Evolutionary conservation across 1,140 invertebrate genomes (phyloP), one percentile per base, ranked within the genome.

Genomic region (Augochlora pura): DNA sequence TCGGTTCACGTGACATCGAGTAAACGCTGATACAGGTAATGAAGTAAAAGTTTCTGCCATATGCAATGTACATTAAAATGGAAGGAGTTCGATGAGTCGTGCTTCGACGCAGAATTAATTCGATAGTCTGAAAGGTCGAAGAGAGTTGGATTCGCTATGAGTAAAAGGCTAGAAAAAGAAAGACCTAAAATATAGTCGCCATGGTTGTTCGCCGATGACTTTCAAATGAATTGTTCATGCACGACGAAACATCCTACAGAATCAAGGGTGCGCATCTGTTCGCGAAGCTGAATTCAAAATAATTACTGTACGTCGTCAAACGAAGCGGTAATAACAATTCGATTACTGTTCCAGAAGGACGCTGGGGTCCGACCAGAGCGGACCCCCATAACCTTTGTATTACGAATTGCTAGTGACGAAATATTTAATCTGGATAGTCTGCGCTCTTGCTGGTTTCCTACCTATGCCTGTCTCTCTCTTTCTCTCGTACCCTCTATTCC

Each of bases 341-440:
- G 83, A 86, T 86, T 86, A 82, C 54, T 54, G 81, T 84, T 78
- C 67, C 49, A 42, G 77, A 57, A 70, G 42, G 81, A 66, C 78
- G 60, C 70, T 65, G 49, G 70, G 63, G 49, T 59, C 46, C 64
- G 32, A 46, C 42, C 77, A 39, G n/a, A n/a, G 57, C 73, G 57
- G 62, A 59, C 63, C n/a, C n/a, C n/a, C n/a, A n/a, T n/a, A n/a
- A n/a, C n/a, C 65, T 75, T 77, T 71, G 78, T 77, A 77, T 85
- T 77, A 76, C 77, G 77, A 82, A 84, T 81, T 84, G 84, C 81
- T 77, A 77, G 82, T 81, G 84, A 79, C 80, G 39, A 77, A 57
- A 86, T 84, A 63, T 81, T 70, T 69, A 54, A 76, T 68, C 83
- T 78, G 52, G 38, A 85, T 85, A 74, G 1, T 32, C 32, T 32